phyloP scores from a whole-genome alignment of 2,113 vertebrate species.

The Cathartes aura region DNA sequence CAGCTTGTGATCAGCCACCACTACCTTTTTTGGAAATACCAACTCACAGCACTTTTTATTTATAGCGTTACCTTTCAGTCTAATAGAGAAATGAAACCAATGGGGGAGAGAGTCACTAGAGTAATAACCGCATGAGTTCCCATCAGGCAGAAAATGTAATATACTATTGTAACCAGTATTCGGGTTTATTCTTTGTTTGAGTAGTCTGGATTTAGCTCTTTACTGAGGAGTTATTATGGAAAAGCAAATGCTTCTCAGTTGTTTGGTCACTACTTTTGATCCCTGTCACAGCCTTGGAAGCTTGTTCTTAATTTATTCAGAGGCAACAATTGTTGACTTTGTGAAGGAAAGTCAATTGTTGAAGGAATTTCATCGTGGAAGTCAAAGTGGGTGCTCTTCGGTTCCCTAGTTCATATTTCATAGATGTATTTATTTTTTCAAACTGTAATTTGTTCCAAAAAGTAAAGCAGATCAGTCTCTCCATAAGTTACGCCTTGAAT shows the following conservation, averaged over 20 bases:
- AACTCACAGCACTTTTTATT: neutral
- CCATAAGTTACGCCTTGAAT: fast-evolving
- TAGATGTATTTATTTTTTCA: constrained; percentile 33
- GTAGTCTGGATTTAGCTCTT: neutral
- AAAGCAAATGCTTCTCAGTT: neutral
- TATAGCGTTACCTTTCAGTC: neutral
- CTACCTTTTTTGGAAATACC: neutral
- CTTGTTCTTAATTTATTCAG: neutral
- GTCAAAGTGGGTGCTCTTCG: neutral
- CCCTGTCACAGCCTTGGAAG: neutral
- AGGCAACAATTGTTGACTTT: neutral
- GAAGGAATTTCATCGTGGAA: neutral
- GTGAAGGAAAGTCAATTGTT: neutral
- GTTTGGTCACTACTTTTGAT: neutral
- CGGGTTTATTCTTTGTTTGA: neutral
- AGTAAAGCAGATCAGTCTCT: neutral
- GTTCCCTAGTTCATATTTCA: neutral
- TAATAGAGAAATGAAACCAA: neutral
- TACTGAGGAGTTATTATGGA: neutral
- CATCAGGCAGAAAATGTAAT: neutral
- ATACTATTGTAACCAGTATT: neutral
- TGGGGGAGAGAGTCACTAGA: neutral
- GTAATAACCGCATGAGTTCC: neutral
- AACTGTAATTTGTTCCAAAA: constrained; percentile 29
- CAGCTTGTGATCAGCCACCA: neutral